Conservation (phyloP, 2,113 vertebrate genomes). For the Odocoileus hemionus region DNA sequence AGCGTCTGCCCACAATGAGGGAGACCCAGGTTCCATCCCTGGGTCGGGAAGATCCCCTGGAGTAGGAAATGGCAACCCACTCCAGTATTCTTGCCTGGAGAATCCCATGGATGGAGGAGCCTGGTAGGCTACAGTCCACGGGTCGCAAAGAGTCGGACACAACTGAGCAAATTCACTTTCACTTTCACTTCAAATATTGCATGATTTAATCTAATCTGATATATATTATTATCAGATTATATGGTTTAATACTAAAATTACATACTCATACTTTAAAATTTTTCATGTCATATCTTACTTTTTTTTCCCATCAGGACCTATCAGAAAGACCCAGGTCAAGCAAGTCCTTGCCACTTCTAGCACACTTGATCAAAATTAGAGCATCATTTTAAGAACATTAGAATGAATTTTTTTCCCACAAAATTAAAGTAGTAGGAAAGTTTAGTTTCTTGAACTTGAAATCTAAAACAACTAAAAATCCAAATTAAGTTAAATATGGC, state of each 20-base stretch:
- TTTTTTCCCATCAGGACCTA: background rate
- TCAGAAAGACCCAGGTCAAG: background rate
- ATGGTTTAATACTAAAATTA: background rate
- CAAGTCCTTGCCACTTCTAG: background rate
- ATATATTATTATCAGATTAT: background rate
- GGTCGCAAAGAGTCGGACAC: too few species aligned
- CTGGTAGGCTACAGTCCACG: too few species aligned
- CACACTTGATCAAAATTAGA: background rate
- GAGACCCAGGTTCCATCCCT: too few species aligned
- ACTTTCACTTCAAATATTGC: background rate
- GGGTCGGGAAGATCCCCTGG: too few species aligned
- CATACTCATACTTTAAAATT: background rate
- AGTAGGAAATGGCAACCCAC: too few species aligned
- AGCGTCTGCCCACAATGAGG: too few species aligned
- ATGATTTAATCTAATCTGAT: background rate
- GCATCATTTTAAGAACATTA: background rate
- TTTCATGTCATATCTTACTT: background rate
- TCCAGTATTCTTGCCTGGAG: too few species aligned
- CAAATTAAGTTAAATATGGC: background rate
- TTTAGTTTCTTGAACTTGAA: background rate
- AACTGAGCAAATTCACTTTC: too few species aligned
- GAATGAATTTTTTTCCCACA: background rate
- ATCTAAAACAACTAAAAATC: background rate
- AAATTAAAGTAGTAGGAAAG: background rate
- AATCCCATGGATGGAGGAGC: too few species aligned